Evolutionary conservation across 2,797 vertebrate species (phyloP).

Genomic region (Ptychobarbus kaznakovi): DNA sequence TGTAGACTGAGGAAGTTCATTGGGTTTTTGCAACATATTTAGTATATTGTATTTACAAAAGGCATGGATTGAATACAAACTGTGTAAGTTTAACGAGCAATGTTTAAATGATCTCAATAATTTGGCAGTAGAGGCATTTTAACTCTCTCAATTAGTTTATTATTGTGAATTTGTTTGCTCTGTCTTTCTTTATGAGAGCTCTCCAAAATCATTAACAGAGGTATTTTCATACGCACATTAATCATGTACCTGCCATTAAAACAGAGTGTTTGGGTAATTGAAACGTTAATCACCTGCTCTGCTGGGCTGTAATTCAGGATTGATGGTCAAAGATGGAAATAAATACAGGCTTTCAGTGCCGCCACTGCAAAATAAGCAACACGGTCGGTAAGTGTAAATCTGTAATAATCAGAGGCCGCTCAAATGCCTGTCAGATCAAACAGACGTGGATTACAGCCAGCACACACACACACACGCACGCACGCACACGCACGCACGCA

Average conservation of each 20-base stretch:
- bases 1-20: not conserved
- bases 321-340: slow-evolving; percentile 46
- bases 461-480: not conserved
- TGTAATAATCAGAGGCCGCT: slow-evolving; percentile 45
- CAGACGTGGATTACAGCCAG: slow-evolving; percentile 12
- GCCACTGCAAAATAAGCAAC: slow-evolving; percentile 11
- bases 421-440: slow-evolving; percentile 42
- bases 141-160: slow-evolving; percentile 5
- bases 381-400: slow-evolving; percentile 42
- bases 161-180: slow-evolving; percentile 20
- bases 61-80: not conserved
- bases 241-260: slow-evolving; percentile 41
- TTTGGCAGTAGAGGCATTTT: not conserved
- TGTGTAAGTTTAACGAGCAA: not conserved
- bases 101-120: not conserved
- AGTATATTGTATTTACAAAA: not conserved
- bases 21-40: not conserved
- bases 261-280: slow-evolving; percentile 58
- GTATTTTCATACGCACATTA: slow-evolving; percentile 38
- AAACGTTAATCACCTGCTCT: slow-evolving; percentile 62
- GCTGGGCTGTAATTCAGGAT: slow-evolving; percentile 9
- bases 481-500: not conserved
- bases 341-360: slow-evolving; percentile 37
- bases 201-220: slow-evolving; percentile 26
- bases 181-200: slow-evolving; percentile 10